These are phyloP conservation scores for Myathropa florea DNA, from an alignment of 2,888 invertebrate genomes.

Conservation along the genomic window DNA sequence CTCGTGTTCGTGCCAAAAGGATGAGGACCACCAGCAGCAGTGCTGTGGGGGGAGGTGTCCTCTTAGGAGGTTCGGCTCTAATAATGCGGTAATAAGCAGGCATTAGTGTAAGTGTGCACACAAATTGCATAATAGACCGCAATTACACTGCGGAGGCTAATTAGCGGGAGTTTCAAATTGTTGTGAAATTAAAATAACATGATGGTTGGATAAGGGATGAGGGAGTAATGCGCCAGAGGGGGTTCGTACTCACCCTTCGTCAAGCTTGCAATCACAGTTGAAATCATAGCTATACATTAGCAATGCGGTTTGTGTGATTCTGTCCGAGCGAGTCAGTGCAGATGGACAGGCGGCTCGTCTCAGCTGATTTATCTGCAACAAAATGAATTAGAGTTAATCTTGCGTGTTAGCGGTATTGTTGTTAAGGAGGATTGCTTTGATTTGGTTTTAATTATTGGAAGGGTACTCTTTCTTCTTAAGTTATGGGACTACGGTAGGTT, in stretches of 20 bases:
- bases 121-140: conserved; percentile 58
- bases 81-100: conserved; percentile 59
- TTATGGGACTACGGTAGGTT: too few relatives aligned
- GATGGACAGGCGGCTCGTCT: not conserved
- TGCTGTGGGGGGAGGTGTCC: not conserved
- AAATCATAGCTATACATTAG: conserved; percentile 68
- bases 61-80: conserved; percentile 35
- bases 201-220: not conserved
- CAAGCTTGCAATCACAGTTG: conserved; percentile 58
- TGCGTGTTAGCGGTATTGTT: not conserved
- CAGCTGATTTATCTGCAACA: not conserved
- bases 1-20: not conserved
- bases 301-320: conserved; percentile 39
- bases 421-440: not conserved
- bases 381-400: not conserved
- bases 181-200: conserved; percentile 46
- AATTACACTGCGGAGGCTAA: conserved; percentile 56
- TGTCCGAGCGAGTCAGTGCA: conserved; percentile 38
- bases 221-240: not conserved
- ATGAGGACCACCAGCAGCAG: not conserved
- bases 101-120: conserved; percentile 50
- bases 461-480: too few relatives aligned
- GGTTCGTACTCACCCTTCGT: conserved; percentile 47
- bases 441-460: not conserved
- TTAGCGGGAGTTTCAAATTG: conserved; percentile 44